phyloP scores from a whole-genome alignment of 2,797 vertebrate genomes.

The Sebastes oblongus region DNA sequence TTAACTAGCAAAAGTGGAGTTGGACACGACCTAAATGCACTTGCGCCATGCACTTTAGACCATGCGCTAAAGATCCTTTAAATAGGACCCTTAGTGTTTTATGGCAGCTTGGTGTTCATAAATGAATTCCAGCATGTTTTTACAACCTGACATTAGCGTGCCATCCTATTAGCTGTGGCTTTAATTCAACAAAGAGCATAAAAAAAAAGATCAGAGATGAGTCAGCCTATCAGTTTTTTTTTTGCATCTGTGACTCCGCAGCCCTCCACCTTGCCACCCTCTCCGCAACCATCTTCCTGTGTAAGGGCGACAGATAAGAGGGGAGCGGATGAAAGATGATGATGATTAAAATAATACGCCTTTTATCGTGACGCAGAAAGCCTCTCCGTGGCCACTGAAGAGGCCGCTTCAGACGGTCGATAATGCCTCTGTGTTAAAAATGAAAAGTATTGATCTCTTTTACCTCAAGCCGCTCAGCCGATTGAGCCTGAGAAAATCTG shows the following conservation, averaged over 20 bases:
- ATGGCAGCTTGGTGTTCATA: background rate
- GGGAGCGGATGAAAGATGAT: constrained; percentile 74
- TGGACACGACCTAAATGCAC: too few species aligned
- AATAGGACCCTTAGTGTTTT: background rate
- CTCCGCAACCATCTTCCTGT: constrained; percentile 34
- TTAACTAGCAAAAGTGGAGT: too few species aligned
- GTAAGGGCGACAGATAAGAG: constrained; percentile 46
- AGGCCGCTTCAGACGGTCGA: constrained; percentile 70
- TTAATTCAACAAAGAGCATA: constrained; percentile 37
- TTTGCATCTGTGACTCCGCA: constrained; percentile 14
- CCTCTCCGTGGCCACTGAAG: constrained; percentile 52
- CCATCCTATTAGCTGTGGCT: constrained; percentile 19
- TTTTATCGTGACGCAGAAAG: constrained; percentile 66
- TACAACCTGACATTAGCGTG: constrained; percentile 6
- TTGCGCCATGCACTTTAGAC: too few species aligned
- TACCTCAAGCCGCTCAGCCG: constrained; percentile 72
- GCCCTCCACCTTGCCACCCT: constrained; percentile 22
- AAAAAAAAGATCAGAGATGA: constrained; percentile 39
- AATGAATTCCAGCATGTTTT: background rate
- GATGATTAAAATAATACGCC: constrained; percentile 79
- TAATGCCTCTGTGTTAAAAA: constrained; percentile 80
- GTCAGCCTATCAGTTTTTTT: constrained; percentile 32
- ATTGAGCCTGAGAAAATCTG: constrained; percentile 76
- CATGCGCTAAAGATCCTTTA: too few species aligned
- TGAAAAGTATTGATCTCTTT: constrained; percentile 82